Evolutionary conservation across 2,797 vertebrate genomes (phyloP).

Genomic region (Denticeps clupeoides): DNA sequence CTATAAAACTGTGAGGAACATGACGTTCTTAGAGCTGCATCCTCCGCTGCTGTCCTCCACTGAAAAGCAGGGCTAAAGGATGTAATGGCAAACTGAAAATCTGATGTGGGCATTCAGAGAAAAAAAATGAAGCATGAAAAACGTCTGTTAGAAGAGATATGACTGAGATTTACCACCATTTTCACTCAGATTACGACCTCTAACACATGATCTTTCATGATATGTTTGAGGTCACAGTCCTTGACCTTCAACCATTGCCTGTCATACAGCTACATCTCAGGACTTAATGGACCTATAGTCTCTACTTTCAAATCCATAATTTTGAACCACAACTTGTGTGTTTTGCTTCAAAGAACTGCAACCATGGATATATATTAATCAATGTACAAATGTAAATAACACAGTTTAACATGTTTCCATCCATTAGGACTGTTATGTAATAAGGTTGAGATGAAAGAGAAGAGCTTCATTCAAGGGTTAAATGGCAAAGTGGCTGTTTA

Average conservation of each 20-base stretch:
- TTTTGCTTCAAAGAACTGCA: constrained; percentile 20
- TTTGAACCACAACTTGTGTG: too few relatives aligned
- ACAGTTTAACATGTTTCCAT: constrained; percentile 15
- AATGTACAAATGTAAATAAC: constrained; percentile 15
- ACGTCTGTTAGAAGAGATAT: constrained; percentile 29
- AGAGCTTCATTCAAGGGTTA: constrained; percentile 48
- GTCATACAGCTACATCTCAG: too few relatives aligned
- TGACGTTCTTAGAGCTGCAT: constrained; percentile 10
- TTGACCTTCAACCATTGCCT: too few relatives aligned
- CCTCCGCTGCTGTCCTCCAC: constrained; percentile 10
- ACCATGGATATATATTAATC: constrained; percentile 14
- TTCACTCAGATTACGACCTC: constrained; percentile 27
- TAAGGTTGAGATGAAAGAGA: constrained; percentile 22
- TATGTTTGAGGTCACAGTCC: too few relatives aligned
- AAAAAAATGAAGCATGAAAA: constrained; percentile 28
- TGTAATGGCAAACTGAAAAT: constrained; percentile 8
- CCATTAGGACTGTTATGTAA: constrained; percentile 12
- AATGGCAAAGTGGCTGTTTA: constrained; percentile 63
- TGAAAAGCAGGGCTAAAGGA: constrained; percentile 14
- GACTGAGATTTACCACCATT: constrained; percentile 20
- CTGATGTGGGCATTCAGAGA: constrained; percentile 6
- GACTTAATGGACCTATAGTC: too few relatives aligned
- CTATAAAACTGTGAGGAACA: constrained; percentile 12
- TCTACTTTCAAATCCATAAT: too few relatives aligned
- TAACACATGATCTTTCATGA: too few relatives aligned